These are phyloP conservation scores for Pachyramphus minor DNA, from an alignment of 2,113 vertebrate species.

Conservation along the genomic window DNA sequence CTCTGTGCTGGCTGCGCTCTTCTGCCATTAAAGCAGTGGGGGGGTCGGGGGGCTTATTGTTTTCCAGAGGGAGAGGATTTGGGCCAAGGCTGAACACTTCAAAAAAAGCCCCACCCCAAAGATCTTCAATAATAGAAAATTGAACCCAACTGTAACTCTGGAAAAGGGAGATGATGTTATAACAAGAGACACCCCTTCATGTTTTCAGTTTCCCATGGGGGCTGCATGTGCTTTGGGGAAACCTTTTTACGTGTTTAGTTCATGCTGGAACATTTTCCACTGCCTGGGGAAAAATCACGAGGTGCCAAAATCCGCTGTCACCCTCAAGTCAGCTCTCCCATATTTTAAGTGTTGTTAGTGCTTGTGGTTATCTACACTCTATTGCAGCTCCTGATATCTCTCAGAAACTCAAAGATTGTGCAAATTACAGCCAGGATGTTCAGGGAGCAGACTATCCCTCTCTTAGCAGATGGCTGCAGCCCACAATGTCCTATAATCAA, in stretches of 20 bases:
- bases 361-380: background rate
- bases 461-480: slow-evolving; percentile 51
- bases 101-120: slow-evolving; percentile 12
- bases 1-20: background rate
- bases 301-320: background rate
- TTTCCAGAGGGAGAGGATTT: background rate
- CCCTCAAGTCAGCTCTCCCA: background rate
- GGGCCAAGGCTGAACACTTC: background rate
- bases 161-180: background rate
- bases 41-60: background rate
- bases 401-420: slow-evolving; percentile 4
- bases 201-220: background rate
- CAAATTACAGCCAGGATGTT: slow-evolving; percentile 45
- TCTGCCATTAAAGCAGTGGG: background rate
- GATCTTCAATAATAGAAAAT: slow-evolving; percentile 20
- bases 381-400: background rate
- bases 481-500: slow-evolving; percentile 17
- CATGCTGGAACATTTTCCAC: background rate
- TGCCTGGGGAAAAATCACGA: background rate
- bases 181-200: background rate
- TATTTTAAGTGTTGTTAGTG: background rate
- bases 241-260: background rate
- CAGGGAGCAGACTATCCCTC: slow-evolving; percentile 26
- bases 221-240: background rate
- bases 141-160: slow-evolving; percentile 11